These are phyloP conservation scores for Drosophila nigricruria DNA, from an alignment of 2,888 invertebrate genomes.

Conservation along the genomic window DNA sequence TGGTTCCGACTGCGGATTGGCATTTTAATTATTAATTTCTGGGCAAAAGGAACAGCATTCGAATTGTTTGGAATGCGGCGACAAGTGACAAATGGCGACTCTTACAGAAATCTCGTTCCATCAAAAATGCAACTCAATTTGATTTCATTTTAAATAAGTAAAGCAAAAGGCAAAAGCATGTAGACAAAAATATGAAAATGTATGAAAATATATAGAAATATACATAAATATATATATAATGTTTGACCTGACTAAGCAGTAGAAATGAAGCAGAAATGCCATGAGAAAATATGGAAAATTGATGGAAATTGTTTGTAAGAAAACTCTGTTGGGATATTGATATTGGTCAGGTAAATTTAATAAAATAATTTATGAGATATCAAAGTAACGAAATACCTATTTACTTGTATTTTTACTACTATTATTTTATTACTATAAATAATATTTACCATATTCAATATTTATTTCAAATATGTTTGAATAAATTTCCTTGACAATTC, in stretches of 20 bases:
- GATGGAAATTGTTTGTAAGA: neutral
- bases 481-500: too few species aligned
- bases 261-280: neutral
- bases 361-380: too few species aligned
- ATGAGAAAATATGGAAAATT: neutral
- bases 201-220: neutral
- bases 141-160: neutral
- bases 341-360: too few species aligned
- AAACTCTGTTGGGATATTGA: too few species aligned
- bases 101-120: conserved; percentile 1
- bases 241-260: neutral
- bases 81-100: conserved; percentile 54
- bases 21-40: conserved; percentile 75
- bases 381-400: too few species aligned
- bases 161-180: neutral
- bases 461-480: too few species aligned
- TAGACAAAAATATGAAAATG: neutral
- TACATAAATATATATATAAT: neutral
- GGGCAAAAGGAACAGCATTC: conserved; percentile 14
- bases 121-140: neutral
- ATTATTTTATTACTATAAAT: too few species aligned
- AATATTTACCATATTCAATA: too few species aligned
- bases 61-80: conserved; percentile 15
- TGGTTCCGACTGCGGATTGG: conserved; percentile 67
- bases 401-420: too few species aligned